Evolutionary conservation across 1,140 invertebrate genomes (phyloP).

Genomic region (Thalassaphorura encarpata): DNA sequence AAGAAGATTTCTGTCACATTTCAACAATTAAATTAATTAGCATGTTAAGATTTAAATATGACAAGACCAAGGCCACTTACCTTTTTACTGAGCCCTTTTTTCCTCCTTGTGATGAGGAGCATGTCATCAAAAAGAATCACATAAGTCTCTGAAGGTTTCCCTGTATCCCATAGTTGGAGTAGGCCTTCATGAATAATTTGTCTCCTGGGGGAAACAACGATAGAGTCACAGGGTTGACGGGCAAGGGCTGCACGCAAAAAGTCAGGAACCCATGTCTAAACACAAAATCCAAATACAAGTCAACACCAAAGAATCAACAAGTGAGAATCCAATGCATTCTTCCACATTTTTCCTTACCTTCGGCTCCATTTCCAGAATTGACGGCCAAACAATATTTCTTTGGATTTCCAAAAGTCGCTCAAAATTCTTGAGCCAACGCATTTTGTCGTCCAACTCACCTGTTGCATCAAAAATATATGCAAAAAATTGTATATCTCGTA

Average conservation of each 20-base stretch:
- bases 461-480: conserved; percentile 28
- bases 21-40: not conserved
- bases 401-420: conserved; percentile 59
- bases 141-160: conserved; percentile 50
- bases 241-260: conserved; percentile 42
- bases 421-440: conserved; percentile 63
- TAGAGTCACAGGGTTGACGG: conserved; percentile 56
- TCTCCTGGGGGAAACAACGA: conserved; percentile 52
- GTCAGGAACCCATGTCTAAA: conserved; percentile 51
- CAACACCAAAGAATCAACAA: not conserved
- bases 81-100: conserved; percentile 50
- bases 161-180: conserved; percentile 47
- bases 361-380: conserved; percentile 53
- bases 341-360: conserved; percentile 48
- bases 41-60: not conserved
- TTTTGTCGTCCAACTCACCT: conserved; percentile 60
- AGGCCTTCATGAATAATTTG: conserved; percentile 55
- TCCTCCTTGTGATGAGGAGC: conserved; percentile 54
- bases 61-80: conserved; percentile 35
- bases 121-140: conserved; percentile 61
- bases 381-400: conserved; percentile 55
- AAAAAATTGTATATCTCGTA: too few species aligned
- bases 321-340: conserved; percentile 37
- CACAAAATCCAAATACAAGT: not conserved
- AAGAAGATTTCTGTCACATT: conserved; percentile 42